Evolutionary conservation across 1,140 invertebrate genomes (phyloP).

Genomic region (Venturia canescens): DNA sequence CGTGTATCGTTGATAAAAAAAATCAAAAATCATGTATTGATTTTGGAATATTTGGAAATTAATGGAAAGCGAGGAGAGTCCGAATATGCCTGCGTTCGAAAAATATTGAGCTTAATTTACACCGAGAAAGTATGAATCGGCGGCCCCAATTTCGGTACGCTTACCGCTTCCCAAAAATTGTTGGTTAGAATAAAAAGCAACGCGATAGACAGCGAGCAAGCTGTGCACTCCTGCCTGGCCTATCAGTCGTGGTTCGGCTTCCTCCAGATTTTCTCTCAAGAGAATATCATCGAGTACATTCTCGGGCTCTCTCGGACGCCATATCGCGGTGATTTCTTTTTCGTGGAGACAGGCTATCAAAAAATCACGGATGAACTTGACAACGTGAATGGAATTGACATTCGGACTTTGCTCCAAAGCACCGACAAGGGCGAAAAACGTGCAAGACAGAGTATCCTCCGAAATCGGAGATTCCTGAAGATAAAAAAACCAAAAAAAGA

Average conservation of each 20-base stretch:
- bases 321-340: constrained; percentile 89
- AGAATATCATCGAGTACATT: constrained; percentile 82
- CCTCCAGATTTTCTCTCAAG: constrained; percentile 74
- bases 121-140: no score
- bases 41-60: no score
- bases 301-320: constrained; percentile 87
- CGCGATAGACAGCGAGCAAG: constrained; percentile 87
- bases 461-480: constrained; percentile 87
- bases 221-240: constrained; percentile 87
- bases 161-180: constrained; percentile 89
- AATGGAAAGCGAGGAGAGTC: no score
- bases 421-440: constrained; percentile 89
- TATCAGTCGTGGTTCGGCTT: constrained; percentile 88
- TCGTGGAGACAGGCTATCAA: constrained; percentile 88
- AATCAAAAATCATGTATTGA: no score
- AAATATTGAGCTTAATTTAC: constrained; percentile 37
- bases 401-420: constrained; percentile 79
- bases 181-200: constrained; percentile 91
- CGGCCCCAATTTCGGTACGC: constrained; percentile 15
- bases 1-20: not conserved
- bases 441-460: constrained; percentile 82
- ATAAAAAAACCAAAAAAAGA: constrained; percentile 51
- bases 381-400: constrained; percentile 72
- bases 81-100: no score
- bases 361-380: constrained; percentile 91